phyloP scores from a whole-genome alignment of 2,888 invertebrate genomes.

The Tenthredo notha region DNA sequence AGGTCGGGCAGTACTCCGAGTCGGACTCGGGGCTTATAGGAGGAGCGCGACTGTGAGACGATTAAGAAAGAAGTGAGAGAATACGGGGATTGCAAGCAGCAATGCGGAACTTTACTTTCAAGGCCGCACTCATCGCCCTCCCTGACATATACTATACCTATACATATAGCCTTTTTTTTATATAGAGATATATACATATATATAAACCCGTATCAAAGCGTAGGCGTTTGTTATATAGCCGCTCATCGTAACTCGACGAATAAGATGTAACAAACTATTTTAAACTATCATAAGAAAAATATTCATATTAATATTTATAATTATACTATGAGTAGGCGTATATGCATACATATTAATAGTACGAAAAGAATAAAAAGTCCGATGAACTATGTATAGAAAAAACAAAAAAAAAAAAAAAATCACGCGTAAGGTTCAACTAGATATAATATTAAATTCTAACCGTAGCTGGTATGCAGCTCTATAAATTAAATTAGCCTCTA shows the following conservation, averaged over 20 bases:
- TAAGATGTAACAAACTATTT: neutral
- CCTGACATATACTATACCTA: neutral
- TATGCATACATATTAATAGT: neutral
- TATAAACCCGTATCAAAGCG: neutral
- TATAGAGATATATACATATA: no score
- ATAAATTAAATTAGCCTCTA: neutral
- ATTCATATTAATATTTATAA: neutral
- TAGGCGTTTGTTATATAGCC: neutral
- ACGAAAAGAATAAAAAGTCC: neutral
- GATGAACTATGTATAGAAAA: neutral
- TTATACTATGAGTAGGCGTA: neutral
- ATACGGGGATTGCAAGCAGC: slow-evolving; percentile 52
- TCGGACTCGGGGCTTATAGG: neutral
- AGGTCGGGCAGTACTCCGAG: slow-evolving; percentile 64
- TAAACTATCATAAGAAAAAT: no score
- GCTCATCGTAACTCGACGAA: neutral
- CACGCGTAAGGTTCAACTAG: neutral
- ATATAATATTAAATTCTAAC: neutral
- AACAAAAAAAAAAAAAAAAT: no score
- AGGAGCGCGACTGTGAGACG: slow-evolving; percentile 2
- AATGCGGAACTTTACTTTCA: slow-evolving; percentile 64
- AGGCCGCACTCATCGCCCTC: slow-evolving; percentile 58
- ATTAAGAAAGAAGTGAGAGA: neutral
- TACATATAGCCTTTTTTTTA: neutral
- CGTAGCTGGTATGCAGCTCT: neutral